Conservation (phyloP, 2,888 invertebrate species). For the Yponomeuta cagnagella region DNA sequence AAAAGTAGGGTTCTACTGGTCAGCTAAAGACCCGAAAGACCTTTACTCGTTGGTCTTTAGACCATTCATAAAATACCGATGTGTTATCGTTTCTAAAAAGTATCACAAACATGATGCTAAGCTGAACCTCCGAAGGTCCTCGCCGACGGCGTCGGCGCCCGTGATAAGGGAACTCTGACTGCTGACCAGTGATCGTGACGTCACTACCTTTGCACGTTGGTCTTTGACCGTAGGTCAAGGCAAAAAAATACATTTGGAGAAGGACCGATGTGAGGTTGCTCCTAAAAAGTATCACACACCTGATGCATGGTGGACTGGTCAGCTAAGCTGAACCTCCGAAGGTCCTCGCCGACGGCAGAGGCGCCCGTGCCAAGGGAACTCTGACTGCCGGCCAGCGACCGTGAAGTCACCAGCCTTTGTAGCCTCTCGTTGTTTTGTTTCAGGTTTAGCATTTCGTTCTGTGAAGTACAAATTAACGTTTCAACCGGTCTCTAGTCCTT, state of each 20-base stretch:
- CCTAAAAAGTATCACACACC: slow-evolving; percentile 30
- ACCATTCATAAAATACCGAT: too few relatives aligned
- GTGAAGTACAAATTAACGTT: slow-evolving; percentile 34
- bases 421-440: slow-evolving; percentile 97
- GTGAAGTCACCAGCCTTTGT: slow-evolving; percentile 87
- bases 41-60: too few relatives aligned
- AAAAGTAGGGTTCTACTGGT: too few relatives aligned
- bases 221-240: too few relatives aligned
- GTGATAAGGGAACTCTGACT: slow-evolving; percentile 77
- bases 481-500: too few relatives aligned
- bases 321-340: slow-evolving; percentile 76
- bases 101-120: slow-evolving; percentile 61
- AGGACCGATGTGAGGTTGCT: too few relatives aligned
- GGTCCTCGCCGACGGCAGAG: slow-evolving; percentile 66
- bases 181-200: slow-evolving; percentile 77
- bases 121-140: slow-evolving; percentile 77
- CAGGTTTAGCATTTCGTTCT: slow-evolving; percentile 97
- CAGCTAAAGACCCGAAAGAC: too few relatives aligned
- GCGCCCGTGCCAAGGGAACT: slow-evolving; percentile 73
- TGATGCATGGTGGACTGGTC: slow-evolving; percentile 72
- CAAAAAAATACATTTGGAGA: too few relatives aligned
- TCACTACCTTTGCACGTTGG: slow-evolving; percentile 86
- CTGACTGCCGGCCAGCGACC: slow-evolving; percentile 78
- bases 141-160: slow-evolving; percentile 56
- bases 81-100: neutral